Conservation (phyloP, 2,888 invertebrate genomes). For the Macroteleia sp. region DNA sequence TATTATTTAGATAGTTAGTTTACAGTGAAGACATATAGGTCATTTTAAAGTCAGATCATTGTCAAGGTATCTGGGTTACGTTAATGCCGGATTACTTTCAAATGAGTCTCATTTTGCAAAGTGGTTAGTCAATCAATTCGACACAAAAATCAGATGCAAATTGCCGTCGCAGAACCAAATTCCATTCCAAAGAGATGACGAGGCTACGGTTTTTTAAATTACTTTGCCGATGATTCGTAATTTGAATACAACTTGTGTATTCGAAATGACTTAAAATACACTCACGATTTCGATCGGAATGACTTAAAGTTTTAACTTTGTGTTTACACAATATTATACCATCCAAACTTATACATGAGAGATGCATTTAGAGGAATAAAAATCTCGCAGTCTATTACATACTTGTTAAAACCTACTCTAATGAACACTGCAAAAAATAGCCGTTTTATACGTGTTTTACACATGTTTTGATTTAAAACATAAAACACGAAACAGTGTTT, state of each 20-base stretch:
- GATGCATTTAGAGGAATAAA: too few relatives aligned
- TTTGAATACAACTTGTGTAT: constrained; percentile 8
- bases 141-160: constrained; percentile 52
- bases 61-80: constrained; percentile 61
- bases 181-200: constrained; percentile 18
- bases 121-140: constrained; percentile 46
- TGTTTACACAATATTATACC: too few relatives aligned
- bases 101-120: constrained; percentile 51
- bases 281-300: too few relatives aligned
- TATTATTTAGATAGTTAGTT: constrained; percentile 46
- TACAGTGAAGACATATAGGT: constrained; percentile 39
- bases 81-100: constrained; percentile 56
- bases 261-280: too few relatives aligned
- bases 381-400: too few relatives aligned
- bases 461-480: too few relatives aligned
- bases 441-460: too few relatives aligned
- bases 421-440: too few relatives aligned
- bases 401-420: too few relatives aligned
- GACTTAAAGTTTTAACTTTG: too few relatives aligned
- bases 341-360: too few relatives aligned
- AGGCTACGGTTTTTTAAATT: constrained; percentile 11
- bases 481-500: too few relatives aligned
- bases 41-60: constrained; percentile 64
- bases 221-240: constrained; percentile 16
- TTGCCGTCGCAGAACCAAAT: constrained; percentile 24